Base-by-base conservation (phyloP, 2,888 invertebrate genomes). In the Exephanes ischioxanthus region DNA sequence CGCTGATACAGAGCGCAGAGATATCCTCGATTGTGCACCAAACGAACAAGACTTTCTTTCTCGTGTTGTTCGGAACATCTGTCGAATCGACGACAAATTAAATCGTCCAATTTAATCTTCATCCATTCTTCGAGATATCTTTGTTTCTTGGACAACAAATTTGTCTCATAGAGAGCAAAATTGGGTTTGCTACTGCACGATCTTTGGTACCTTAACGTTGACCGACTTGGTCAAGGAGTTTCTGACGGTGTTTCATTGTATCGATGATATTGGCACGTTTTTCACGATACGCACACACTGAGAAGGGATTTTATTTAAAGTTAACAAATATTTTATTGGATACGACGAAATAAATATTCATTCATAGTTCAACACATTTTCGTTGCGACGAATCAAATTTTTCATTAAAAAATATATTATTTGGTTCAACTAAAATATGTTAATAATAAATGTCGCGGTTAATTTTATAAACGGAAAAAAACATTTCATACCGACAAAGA, bases 231-330 rank as follows among this genome's bases (percentile, higher is more conserved):
- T 4, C 14, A 30, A 53, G 14, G 16, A 63, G 33, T 63, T 63
- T 63, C 16, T 30, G 26, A 16, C 45, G 48, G 30, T 48, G 61
- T 61, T 75, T 75, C 30, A 75, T 73, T 73, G 22, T 16, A 4
- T 45, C 22, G 45, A 6, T 73, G 16, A 58, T 33, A 58, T 41
- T 22, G 3, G 11, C 11, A 41, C 41, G 41, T 41, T 41, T 41
- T 41, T 41, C 9, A 41, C 0, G 41, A 33, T 41, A 22, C 22
- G 22, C 22, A 41, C 41, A 41, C 41, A 41, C 41, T 41, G 7
- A 41, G 9, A 41, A 41, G 0, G 9, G 41, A 41, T 7, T 9
- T 1, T 41, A 41, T 1, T 41, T 2, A 2, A 41, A 9, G 41
- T 41, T 41, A 41, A 9, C 41, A 41, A 41, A 41, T 9, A 7